phyloP scores from a whole-genome alignment of 2,888 invertebrate genomes.

The Chorisops tibialis region DNA sequence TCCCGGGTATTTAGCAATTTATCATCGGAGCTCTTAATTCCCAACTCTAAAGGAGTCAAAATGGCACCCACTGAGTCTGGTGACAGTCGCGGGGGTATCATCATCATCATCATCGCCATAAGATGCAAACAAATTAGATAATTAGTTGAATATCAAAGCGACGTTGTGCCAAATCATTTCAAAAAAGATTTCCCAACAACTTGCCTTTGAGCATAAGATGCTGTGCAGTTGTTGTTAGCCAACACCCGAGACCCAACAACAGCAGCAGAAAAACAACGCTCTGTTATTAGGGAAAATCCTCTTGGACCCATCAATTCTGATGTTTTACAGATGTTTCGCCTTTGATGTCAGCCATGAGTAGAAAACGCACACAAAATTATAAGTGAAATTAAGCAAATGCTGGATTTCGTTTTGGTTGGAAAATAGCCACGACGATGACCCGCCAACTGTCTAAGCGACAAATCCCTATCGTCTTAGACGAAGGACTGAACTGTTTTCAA shows the following conservation, averaged over 20 bases:
- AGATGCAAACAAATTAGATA: conserved; percentile 27
- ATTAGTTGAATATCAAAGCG: conserved; percentile 29
- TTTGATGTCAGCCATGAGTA: conserved; percentile 22
- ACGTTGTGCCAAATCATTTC: conserved; percentile 22
- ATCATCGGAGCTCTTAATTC: conserved; percentile 20
- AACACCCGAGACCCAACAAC: not conserved
- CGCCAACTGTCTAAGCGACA: conserved; percentile 14
- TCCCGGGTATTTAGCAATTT: conserved; percentile 14
- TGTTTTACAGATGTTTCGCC: conserved; percentile 25
- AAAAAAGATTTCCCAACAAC: conserved; percentile 22
- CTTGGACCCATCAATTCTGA: conserved; percentile 25
- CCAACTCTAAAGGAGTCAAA: conserved; percentile 1
- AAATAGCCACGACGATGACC: conserved; percentile 21
- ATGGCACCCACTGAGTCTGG: conserved; percentile 10
- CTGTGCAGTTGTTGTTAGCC: conserved; percentile 4
- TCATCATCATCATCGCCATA: not conserved
- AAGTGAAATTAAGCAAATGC: conserved; percentile 19
- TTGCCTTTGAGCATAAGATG: conserved; percentile 2
- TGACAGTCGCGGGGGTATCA: not conserved
- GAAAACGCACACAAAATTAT: conserved; percentile 17
- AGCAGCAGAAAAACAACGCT: conserved; percentile 12
- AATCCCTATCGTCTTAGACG: conserved; percentile 14
- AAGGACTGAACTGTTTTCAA: not conserved
- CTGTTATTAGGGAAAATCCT: conserved; percentile 11
- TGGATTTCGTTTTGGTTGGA: conserved; percentile 13